Base-by-base conservation (phyloP, 2,797 vertebrate species). In the Rhadinocentrus ornatus region DNA sequence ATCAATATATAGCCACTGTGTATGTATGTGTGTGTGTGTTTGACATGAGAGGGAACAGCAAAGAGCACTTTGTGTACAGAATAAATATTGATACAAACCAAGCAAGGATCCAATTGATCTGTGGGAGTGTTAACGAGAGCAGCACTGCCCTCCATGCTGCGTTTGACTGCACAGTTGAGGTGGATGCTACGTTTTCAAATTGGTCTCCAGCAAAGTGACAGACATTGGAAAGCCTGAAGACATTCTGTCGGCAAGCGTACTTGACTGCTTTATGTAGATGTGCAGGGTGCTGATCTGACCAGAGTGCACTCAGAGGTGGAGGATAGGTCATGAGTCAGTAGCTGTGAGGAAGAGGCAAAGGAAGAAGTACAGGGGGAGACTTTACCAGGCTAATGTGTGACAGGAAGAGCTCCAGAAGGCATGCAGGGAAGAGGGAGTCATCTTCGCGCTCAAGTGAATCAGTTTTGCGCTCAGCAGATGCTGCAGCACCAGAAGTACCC, bases 51-150 rank as follows among this genome's bases (percentile, higher is more conserved):
- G 86, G 69, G 91, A 83, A 81, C 61, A 59, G 78, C 88, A 86
- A 83, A 71, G 87, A 83, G 89, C 85, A 87, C 84, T 85, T 83
- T 91, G 91, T 89, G 90, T 89, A 85, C 85, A 91, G 90, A 93
- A 94, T 94, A 95, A 94, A 94, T 95, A 94, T 94, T 94, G 94
- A 94, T 93, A 94, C 89, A 91, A 88, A 93, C 81, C 66, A 85
- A 91, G 92, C 91, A 85, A 88, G 85, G 83, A 88, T 91, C 88
- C 85, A 86, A 93, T 94, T 93, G 91, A 94, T 94, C 87, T 55
- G 71, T 61, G 74, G 31, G 77, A 85, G 77, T 75, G 74, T 59
- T 83, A 90, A 87, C 53, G 29, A 78, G 76, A 71, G 84, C 81
- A 64, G 58, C 4, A 50, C 75, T 62, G 65, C 75, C 75, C 73